phyloP scores from a whole-genome alignment of 1,140 invertebrate genomes.

The Microplitis demolitor region DNA sequence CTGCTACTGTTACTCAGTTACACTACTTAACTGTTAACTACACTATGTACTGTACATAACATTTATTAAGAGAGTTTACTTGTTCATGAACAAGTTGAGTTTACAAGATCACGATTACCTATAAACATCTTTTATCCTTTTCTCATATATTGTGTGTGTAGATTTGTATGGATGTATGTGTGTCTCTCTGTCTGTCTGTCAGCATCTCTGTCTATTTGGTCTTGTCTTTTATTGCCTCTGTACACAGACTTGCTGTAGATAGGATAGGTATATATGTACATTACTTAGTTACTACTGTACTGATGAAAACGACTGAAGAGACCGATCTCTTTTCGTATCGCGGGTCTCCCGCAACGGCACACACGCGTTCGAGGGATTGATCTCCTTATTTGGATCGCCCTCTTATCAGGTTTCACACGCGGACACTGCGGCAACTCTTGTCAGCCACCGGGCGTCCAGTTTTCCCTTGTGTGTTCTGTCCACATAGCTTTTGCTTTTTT shows the following conservation, averaged over 20 bases:
- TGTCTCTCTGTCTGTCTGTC: too few relatives aligned
- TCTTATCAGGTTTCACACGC: constrained; percentile 62
- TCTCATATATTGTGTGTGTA: too few relatives aligned
- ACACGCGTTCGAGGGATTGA: constrained; percentile 37
- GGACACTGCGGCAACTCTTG: constrained; percentile 31
- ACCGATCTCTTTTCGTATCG: neutral
- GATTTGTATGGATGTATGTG: too few relatives aligned
- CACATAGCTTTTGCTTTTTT: constrained; percentile 8
- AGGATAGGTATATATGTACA: too few relatives aligned
- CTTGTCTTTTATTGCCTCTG: too few relatives aligned
- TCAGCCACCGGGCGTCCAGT: constrained; percentile 25
- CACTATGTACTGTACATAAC: too few relatives aligned
- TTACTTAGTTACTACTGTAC: too few relatives aligned
- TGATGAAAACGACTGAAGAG: neutral
- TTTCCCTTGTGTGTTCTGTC: constrained; percentile 11
- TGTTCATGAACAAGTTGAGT: too few relatives aligned
- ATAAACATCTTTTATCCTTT: neutral
- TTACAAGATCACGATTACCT: neutral
- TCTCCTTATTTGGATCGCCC: constrained; percentile 60
- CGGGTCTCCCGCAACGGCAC: constrained; percentile 22
- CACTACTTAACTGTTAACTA: neutral
- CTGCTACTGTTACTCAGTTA: neutral
- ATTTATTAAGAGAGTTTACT: too few relatives aligned
- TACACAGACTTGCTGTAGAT: too few relatives aligned
- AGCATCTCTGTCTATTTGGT: too few relatives aligned